Percentiles rank a stretch among this genome's conserved stretches.
Evolutionary conservation across 1,140 invertebrate genomes (phyloP).

Genomic region (Plutomurus gul): DNA sequence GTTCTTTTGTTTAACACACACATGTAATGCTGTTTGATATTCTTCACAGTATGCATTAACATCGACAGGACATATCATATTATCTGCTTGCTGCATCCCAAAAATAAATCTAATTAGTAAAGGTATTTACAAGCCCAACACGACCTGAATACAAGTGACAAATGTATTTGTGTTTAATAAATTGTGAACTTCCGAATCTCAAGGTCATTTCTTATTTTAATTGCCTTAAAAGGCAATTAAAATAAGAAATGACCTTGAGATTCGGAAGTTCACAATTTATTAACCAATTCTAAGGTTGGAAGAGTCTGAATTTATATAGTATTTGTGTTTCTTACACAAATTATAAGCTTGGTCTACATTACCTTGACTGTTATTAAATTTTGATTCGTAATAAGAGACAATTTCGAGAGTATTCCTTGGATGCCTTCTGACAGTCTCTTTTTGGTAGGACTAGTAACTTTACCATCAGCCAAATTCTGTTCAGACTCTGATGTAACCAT

Average conservation of each 20-base stretch:
- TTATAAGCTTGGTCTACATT: too few relatives aligned
- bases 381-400: slow-evolving; percentile 57
- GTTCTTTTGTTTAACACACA: slow-evolving; percentile 76
- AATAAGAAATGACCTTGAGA: background rate
- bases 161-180: too few relatives aligned
- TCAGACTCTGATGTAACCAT: slow-evolving; percentile 29
- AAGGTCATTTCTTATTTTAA: too few relatives aligned
- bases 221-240: background rate
- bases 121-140: too few relatives aligned
- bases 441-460: slow-evolving; percentile 65
- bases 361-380: slow-evolving; percentile 38
- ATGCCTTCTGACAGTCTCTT: slow-evolving; percentile 80
- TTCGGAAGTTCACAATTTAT: too few relatives aligned
- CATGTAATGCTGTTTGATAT: slow-evolving; percentile 76
- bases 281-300: too few relatives aligned
- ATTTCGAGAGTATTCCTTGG: slow-evolving; percentile 80
- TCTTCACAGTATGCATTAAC: slow-evolving; percentile 77
- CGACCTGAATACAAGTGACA: too few relatives aligned
- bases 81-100: slow-evolving; percentile 56
- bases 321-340: background rate
- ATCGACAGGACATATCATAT: slow-evolving; percentile 69
- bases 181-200: too few relatives aligned
- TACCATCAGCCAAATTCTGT: slow-evolving; percentile 10
- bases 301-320: too few relatives aligned
- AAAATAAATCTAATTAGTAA: too few relatives aligned